Conservation (phyloP, 2,888 invertebrate genomes). For the Sarcophaga variegata region DNA sequence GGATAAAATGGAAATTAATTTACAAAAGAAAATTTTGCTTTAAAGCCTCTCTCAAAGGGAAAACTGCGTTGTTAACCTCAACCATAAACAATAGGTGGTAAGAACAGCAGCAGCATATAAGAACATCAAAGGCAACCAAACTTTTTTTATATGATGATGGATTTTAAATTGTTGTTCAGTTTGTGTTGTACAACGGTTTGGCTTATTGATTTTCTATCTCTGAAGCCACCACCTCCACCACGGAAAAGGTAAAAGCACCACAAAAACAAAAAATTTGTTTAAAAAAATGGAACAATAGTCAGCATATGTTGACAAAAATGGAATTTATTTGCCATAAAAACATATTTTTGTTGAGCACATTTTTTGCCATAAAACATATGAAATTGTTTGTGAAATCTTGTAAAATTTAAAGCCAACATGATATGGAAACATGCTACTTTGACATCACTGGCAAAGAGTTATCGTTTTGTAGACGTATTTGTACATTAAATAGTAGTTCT, state of each 20-base stretch:
- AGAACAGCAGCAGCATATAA: not conserved
- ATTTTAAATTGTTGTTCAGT: slow-evolving; percentile 23
- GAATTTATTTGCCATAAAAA: not conserved
- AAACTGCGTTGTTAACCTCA: slow-evolving; percentile 19
- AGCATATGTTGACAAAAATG: slow-evolving; percentile 23
- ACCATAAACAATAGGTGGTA: slow-evolving; percentile 39
- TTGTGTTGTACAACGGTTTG: not conserved
- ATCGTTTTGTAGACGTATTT: no score
- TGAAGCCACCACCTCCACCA: not conserved
- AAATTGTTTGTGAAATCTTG: slow-evolving; percentile 27
- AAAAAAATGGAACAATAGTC: slow-evolving; percentile 10
- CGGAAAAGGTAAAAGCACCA: not conserved
- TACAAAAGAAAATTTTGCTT: not conserved
- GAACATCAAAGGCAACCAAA: slow-evolving; percentile 53
- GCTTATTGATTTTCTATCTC: slow-evolving; percentile 26
- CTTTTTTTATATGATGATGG: not conserved
- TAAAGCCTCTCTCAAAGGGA: not conserved
- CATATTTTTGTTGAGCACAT: not conserved
- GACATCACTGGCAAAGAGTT: not conserved
- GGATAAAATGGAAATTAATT: no score
- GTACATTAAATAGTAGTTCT: no score
- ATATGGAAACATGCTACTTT: slow-evolving; percentile 11
- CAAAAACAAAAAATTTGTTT: not conserved
- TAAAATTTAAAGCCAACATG: not conserved
- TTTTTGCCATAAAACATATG: slow-evolving; percentile 11